Evolutionary conservation across 1,140 invertebrate species (phyloP).

Genomic region (Listronotus oregonensis): DNA sequence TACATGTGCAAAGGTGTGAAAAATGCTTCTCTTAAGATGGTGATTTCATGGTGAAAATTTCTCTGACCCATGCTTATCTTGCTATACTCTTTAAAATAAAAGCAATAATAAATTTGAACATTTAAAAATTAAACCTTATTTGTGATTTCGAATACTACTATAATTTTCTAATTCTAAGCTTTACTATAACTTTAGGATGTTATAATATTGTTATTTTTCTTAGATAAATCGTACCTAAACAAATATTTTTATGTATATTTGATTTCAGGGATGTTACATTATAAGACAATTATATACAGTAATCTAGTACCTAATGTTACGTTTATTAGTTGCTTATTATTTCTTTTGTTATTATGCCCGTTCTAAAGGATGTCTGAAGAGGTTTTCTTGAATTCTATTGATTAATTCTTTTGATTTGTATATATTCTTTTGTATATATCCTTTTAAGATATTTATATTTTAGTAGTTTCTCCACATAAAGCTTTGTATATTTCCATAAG

Average conservation of each 20-base stretch:
- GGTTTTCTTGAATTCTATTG: too few species aligned
- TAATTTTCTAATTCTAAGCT: background rate
- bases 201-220: background rate
- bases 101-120: too few species aligned
- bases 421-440: slow-evolving; percentile 6
- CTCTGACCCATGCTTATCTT: too few species aligned
- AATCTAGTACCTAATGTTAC: background rate
- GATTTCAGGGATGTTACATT: slow-evolving; percentile 10
- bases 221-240: background rate
- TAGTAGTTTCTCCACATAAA: background rate
- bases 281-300: background rate
- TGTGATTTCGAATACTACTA: slow-evolving; percentile 10
- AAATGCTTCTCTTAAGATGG: too few species aligned
- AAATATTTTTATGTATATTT: background rate
- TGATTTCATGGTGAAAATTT: too few species aligned
- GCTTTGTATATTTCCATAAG: slow-evolving; percentile 10
- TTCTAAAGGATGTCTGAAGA: too few species aligned
- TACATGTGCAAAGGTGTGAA: too few species aligned
- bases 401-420: background rate
- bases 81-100: too few species aligned
- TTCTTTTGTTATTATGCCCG: background rate
- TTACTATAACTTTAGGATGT: background rate
- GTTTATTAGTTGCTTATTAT: background rate
- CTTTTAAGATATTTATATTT: slow-evolving; percentile 10
- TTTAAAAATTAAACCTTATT: background rate